Conservation (phyloP, 2,113 vertebrate genomes). For the Halcyon malimbica region DNA sequence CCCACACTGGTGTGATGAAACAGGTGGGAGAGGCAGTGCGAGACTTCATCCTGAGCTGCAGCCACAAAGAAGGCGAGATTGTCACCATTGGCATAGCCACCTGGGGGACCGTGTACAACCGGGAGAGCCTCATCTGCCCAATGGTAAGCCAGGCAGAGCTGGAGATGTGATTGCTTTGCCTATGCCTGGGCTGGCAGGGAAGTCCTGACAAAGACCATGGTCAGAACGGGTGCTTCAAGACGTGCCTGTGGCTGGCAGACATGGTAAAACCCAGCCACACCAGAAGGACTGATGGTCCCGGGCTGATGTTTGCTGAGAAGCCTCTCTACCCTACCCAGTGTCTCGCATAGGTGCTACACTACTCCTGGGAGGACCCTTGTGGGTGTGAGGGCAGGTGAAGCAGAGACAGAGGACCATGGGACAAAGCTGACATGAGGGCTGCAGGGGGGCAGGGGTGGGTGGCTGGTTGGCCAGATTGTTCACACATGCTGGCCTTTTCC, state of each 20-base stretch:
- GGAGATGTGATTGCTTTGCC: background rate
- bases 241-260: background rate
- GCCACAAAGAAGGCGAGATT: conserved; percentile 76
- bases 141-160: conserved; percentile 49
- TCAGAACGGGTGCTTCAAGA: background rate
- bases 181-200: accelerated
- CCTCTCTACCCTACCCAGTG: background rate
- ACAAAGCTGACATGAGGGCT: background rate
- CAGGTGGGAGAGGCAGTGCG: conserved; percentile 92
- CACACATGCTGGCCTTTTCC: accelerated
- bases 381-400: background rate
- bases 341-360: background rate
- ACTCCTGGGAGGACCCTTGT: background rate
- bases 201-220: background rate
- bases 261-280: background rate
- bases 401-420: background rate
- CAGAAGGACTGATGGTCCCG: background rate
- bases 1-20: conserved; percentile 94
- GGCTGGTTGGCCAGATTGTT: background rate
- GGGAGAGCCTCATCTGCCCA: conserved; percentile 74
- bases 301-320: background rate
- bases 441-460: background rate
- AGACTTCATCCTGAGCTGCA: conserved; percentile 83
- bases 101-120: conserved; percentile 92
- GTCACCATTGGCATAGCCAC: conserved; percentile 93